Conservation (phyloP, 2,797 vertebrate species). For the Coregonus ussuriensis region DNA sequence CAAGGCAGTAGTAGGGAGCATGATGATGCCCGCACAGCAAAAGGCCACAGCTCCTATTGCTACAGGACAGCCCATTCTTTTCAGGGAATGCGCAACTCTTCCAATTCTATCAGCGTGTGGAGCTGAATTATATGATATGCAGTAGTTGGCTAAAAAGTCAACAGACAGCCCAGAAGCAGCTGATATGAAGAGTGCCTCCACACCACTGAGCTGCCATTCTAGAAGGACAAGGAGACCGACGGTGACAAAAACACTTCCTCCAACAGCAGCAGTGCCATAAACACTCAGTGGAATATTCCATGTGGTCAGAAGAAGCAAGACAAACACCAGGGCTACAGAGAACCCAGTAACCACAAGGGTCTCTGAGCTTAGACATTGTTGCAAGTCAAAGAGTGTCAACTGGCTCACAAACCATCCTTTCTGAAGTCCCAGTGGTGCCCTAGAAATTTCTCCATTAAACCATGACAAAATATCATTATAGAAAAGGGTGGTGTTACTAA, state of each 20-base stretch:
- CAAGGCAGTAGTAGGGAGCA: conserved; percentile 90
- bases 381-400: conserved; percentile 90
- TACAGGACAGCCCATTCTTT: conserved; percentile 93
- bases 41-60: conserved; percentile 88
- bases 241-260: conserved; percentile 90
- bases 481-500: conserved; percentile 82
- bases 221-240: conserved; percentile 91
- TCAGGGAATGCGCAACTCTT: conserved; percentile 92
- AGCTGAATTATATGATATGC: conserved; percentile 93
- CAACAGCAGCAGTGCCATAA: conserved; percentile 87
- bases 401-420: conserved; percentile 93
- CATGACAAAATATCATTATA: conserved; percentile 85
- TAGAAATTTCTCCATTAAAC: conserved; percentile 85
- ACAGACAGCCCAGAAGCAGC: conserved; percentile 91
- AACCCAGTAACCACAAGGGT: conserved; percentile 87
- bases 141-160: conserved; percentile 93
- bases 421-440: conserved; percentile 84
- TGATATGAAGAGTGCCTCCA: conserved; percentile 93
- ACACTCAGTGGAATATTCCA: conserved; percentile 93
- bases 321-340: conserved; percentile 88
- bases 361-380: conserved; percentile 90
- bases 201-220: conserved; percentile 93
- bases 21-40: conserved; percentile 90
- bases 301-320: conserved; percentile 87
- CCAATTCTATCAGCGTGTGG: conserved; percentile 93